phyloP scores from a whole-genome alignment of 2,797 vertebrate genomes.

The Myiotriccus ornatus region DNA sequence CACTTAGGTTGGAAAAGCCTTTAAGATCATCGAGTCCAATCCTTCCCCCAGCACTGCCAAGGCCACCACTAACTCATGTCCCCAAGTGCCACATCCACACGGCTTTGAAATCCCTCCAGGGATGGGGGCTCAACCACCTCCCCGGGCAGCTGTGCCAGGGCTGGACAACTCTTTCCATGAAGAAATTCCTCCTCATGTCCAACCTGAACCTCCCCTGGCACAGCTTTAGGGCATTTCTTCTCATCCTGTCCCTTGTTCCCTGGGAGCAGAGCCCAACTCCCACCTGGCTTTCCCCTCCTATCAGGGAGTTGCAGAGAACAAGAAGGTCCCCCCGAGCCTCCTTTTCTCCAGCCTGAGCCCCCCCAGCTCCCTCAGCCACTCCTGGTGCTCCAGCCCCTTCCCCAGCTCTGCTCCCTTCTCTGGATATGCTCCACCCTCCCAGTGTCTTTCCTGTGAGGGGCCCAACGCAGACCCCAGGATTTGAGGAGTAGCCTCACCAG shows the following conservation, averaged over 20 bases:
- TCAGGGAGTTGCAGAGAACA: neutral
- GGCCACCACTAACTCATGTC: neutral
- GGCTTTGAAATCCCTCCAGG: neutral
- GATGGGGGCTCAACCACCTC: neutral
- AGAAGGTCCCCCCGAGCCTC: neutral
- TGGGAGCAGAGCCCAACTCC: neutral
- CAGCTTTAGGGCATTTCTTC: neutral
- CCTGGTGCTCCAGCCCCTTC: neutral
- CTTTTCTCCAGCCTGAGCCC: neutral
- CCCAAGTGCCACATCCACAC: neutral
- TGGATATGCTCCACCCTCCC: neutral
- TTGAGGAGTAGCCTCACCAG: neutral
- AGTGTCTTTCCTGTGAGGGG: accelerated
- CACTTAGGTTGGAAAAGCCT: neutral
- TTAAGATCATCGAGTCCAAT: neutral
- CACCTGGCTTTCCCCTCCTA: neutral
- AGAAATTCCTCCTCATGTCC: neutral
- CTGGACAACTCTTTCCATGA: accelerated
- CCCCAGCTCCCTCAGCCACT: neutral
- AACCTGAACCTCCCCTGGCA: accelerated
- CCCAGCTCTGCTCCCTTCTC: neutral
- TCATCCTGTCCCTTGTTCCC: neutral
- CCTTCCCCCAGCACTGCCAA: neutral
- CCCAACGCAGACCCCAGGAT: neutral
- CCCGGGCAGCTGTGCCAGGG: neutral